A percentile compares a stretch with the other conserved stretches of the same genome.
Conservation (phyloP, 1,140 invertebrate genomes). For the Plutomurus gul region DNA sequence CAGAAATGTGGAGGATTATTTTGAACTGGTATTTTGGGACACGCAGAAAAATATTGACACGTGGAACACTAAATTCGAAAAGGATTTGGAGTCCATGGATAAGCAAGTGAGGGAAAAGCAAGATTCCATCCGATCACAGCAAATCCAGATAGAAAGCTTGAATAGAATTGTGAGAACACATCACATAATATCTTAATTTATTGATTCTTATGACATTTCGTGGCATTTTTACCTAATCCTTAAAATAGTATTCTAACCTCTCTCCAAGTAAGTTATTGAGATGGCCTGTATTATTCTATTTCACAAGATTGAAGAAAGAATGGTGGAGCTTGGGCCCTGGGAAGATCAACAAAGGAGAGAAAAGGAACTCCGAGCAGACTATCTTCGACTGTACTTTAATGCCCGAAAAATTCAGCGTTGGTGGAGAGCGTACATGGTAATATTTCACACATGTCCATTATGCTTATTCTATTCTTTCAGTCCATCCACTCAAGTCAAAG, state of each 20-base stretch:
- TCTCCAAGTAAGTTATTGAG: no score
- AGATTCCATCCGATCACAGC: slow-evolving; percentile 33
- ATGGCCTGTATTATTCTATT: slow-evolving; percentile 1
- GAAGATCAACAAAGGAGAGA: slow-evolving; percentile 50
- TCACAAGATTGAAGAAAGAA: slow-evolving; percentile 44
- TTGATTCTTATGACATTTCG: background rate
- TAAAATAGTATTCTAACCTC: no score
- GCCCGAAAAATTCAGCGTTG: slow-evolving; percentile 52
- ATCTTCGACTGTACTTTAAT: slow-evolving; percentile 38
- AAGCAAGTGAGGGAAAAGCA: slow-evolving; percentile 34
- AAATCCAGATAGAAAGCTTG: slow-evolving; percentile 36
- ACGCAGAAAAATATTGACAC: slow-evolving; percentile 12
- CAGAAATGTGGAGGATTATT: slow-evolving; percentile 40
- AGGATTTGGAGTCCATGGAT: slow-evolving; percentile 45
- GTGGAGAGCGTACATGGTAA: slow-evolving; percentile 52
- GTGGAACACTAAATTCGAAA: slow-evolving; percentile 47
- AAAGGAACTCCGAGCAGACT: slow-evolving; percentile 13
- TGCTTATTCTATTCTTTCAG: background rate
- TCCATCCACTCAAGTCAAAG: background rate
- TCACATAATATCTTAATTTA: background rate
- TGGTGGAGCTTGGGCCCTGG: slow-evolving; percentile 50
- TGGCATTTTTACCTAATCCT: slow-evolving; percentile 4
- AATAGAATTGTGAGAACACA: slow-evolving; percentile 31
- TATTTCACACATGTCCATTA: slow-evolving; percentile 21
- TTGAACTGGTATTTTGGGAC: slow-evolving; percentile 30